Evolutionary conservation across 2,113 vertebrate genomes (phyloP), one percentile per base, ranked within the genome.

Genomic region (Odontesthes bonariensis): DNA sequence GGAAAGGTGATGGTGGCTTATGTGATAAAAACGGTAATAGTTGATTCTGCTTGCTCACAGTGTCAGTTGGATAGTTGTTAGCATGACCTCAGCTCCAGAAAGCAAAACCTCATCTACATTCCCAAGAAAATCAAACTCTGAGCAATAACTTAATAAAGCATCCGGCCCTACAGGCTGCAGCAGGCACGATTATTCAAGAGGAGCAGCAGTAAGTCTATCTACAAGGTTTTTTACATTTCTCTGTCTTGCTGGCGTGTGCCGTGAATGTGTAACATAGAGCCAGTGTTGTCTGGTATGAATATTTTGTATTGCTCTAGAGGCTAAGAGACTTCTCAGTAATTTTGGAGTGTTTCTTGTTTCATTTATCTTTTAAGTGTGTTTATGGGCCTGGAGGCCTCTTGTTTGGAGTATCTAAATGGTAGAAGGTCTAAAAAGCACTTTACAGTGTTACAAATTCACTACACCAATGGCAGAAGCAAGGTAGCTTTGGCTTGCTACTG

Each of bases 121-220:
- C 57, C 6, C 22, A 12, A 47, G 17, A 67, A 66, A 79, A 75
- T 44, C 20, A 33, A 27, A 61, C 31, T n/a, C n/a, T 61, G 17
- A 71, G 35, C 62, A 23, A 10, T 32, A 27, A 68, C 44, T 60
- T 7, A 59, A 2, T 0, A 16, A 63, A 61, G 22, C 54, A 38
- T 69, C 17, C 8, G 4, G 1, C 11, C 11, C 14, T 2, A 61
- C 8, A 51, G 10, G 56, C 32, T 23, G 38, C 11, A 63, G 60
- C 40, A 6, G 5, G 22, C 22, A 33, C 17, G 12, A 58, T 71
- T 7, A 54, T 20, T 4, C 31, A 42, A 13, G 13, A 44, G 19
- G 56, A 68, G 27, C 59, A 56, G 23, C 19, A 51, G 61, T 9
- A 17, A 32, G 38, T 55, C 51, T 44, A 17, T 52, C 35, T 53